These are phyloP conservation scores for Sussaba pulchella DNA, from an alignment of 2,888 invertebrate genomes.

Conservation along the genomic window DNA sequence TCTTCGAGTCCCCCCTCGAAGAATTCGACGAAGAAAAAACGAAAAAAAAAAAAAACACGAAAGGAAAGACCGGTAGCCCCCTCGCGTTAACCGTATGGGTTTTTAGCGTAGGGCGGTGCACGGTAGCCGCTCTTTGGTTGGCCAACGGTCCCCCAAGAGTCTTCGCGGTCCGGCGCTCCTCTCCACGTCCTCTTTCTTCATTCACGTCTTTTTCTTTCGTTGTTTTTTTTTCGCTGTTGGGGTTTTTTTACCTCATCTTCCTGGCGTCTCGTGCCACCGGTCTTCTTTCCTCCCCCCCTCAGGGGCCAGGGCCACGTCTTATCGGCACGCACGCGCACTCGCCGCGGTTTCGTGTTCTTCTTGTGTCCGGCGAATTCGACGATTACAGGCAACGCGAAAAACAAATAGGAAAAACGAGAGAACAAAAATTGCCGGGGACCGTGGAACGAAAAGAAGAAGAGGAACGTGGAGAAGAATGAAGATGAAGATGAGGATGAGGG, in stretches of 20 bases:
- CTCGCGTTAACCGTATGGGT: constrained; percentile 67
- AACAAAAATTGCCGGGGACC: too few species aligned
- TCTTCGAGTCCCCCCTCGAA: constrained; percentile 64
- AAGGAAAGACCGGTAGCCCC: constrained; percentile 81
- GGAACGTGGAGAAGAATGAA: too few species aligned
- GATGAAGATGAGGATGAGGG: too few species aligned
- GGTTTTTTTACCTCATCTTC: too few species aligned
- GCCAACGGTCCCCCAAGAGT: constrained; percentile 76
- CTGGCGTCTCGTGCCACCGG: not conserved
- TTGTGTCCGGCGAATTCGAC: constrained; percentile 13
- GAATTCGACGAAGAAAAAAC: too few species aligned
- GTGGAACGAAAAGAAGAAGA: constrained; percentile 40
- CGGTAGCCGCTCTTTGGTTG: constrained; percentile 83
- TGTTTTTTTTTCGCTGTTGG: too few species aligned
- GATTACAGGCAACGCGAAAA: constrained; percentile 40
- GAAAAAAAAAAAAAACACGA: too few species aligned
- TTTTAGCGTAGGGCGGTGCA: constrained; percentile 83
- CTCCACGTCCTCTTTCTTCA: constrained; percentile 26
- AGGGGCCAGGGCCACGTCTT: too few species aligned
- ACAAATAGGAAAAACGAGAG: constrained; percentile 56
- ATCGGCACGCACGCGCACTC: constrained; percentile 56
- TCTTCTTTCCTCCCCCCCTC: constrained; percentile 25
- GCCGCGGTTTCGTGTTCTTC: constrained; percentile 19
- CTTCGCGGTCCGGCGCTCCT: constrained; percentile 68
- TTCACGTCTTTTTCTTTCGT: constrained; percentile 66